Evolutionary conservation across 2,797 vertebrate species (phyloP).

Genomic region (Benthosema pterotum): DNA sequence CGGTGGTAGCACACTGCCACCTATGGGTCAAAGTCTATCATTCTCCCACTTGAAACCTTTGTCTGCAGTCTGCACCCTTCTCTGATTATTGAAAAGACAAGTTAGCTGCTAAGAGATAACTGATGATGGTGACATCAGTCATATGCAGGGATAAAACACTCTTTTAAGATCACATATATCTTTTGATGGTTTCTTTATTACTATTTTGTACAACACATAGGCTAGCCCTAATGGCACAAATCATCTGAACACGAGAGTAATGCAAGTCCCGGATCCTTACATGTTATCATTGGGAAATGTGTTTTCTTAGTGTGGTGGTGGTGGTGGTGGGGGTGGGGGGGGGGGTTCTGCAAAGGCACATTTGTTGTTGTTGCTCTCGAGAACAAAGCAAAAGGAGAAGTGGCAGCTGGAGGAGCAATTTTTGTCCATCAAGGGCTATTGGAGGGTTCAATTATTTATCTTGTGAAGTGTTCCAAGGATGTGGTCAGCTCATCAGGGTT

Average conservation of each 20-base stretch:
- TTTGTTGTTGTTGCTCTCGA: conserved; percentile 79
- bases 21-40: conserved; percentile 71
- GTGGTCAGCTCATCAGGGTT: conserved; percentile 79
- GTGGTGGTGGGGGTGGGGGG: background rate
- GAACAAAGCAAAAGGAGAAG: conserved; percentile 81
- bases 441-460: conserved; percentile 82
- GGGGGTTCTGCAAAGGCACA: conserved; percentile 69
- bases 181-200: conserved; percentile 81
- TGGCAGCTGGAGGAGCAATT: conserved; percentile 79
- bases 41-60: conserved; percentile 46
- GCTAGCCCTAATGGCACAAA: conserved; percentile 77
- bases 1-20: conserved; percentile 85
- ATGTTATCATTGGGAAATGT: conserved; percentile 79
- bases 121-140: conserved; percentile 75
- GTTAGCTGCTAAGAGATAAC: conserved; percentile 75
- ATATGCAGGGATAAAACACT: conserved; percentile 73
- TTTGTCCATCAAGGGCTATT: conserved; percentile 80
- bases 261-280: conserved; percentile 75
- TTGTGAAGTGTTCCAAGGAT: conserved; percentile 80
- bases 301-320: conserved; percentile 72
- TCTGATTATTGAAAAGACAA: conserved; percentile 73
- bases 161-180: conserved; percentile 80
- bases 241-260: conserved; percentile 75
- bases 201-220: conserved; percentile 77
- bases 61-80: conserved; percentile 30